phyloP scores from a whole-genome alignment of 1,140 invertebrate species.

The Tetranychus cinnabarinus region DNA sequence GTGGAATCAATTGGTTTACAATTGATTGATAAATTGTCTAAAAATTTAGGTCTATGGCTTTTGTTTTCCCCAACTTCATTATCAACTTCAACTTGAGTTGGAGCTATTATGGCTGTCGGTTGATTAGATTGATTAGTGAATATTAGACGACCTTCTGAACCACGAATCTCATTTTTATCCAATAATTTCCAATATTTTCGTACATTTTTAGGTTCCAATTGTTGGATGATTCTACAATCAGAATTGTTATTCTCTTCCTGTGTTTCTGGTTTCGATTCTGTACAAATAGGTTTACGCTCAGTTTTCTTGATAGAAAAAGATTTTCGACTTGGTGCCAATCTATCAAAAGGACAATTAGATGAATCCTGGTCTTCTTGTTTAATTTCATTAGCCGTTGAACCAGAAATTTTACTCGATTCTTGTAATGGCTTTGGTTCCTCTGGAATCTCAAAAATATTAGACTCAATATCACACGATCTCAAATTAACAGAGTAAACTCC shows the following conservation, averaged over 20 bases:
- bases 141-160: background rate
- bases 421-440: background rate
- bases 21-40: background rate
- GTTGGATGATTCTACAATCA: background rate
- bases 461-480: background rate
- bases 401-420: background rate
- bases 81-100: conserved; percentile 1
- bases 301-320: background rate
- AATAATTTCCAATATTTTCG: too few species aligned
- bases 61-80: background rate
- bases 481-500: background rate
- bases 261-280: too few species aligned
- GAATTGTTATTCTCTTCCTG: too few species aligned
- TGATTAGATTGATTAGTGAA: background rate
- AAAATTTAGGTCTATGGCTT: too few species aligned
- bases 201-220: background rate
- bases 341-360: background rate
- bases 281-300: too few species aligned
- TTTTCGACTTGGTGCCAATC: background rate
- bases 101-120: conserved; percentile 5
- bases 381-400: background rate
- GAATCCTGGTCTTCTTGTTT: background rate
- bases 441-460: background rate
- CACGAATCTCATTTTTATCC: too few species aligned
- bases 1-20: background rate